phyloP scores from a whole-genome alignment of 2,113 vertebrate genomes.

The Polypterus bichir region DNA sequence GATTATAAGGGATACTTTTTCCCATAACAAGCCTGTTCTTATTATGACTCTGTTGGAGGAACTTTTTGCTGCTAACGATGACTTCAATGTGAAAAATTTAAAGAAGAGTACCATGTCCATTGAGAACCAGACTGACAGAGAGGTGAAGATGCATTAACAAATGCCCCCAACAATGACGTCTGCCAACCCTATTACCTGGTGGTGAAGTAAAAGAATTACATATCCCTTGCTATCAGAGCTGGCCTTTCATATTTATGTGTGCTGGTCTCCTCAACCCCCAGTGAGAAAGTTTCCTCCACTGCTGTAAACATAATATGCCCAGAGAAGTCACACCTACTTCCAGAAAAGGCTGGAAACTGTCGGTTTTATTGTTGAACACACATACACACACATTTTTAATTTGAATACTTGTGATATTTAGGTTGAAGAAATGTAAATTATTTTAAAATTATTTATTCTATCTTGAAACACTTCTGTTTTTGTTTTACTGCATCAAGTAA shows the following conservation, averaged over 20 bases:
- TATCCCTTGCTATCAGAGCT: slow-evolving; percentile 10
- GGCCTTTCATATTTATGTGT: slow-evolving; percentile 7
- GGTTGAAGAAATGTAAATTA: too few species aligned
- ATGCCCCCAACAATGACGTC: background rate
- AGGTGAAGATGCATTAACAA: background rate
- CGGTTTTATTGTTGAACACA: background rate
- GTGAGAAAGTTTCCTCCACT: too few species aligned
- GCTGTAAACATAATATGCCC: slow-evolving; percentile 7
- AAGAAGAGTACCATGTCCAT: background rate
- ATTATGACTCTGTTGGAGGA: slow-evolving; percentile 7
- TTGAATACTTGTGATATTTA: too few species aligned
- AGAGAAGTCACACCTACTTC: slow-evolving; percentile 8
- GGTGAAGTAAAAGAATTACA: slow-evolving; percentile 1
- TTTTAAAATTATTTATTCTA: too few species aligned
- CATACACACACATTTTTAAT: too few species aligned
- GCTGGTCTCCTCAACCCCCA: background rate
- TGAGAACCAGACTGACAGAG: background rate
- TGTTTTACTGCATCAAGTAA: too few species aligned
- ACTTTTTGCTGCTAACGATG: slow-evolving; percentile 8
- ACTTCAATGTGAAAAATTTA: background rate
- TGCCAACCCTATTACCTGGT: slow-evolving; percentile 5
- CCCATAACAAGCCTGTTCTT: background rate
- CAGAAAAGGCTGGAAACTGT: slow-evolving; percentile 6
- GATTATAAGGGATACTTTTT: background rate
- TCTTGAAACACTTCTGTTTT: too few species aligned